Conservation (phyloP, 2,113 vertebrate genomes). For the Zosterops lateralis region DNA sequence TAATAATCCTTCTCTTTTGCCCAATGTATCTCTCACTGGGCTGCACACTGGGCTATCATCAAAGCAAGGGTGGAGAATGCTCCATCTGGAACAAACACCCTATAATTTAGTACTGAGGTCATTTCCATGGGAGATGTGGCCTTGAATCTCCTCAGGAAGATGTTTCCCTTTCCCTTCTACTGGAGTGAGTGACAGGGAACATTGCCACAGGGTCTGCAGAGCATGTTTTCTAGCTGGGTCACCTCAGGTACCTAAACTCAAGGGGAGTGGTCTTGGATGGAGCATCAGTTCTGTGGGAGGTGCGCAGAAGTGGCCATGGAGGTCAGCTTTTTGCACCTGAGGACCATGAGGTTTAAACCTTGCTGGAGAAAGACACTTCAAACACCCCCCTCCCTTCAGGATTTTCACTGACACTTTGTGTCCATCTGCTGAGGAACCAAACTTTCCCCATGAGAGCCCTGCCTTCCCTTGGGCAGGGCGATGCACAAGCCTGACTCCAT, state of each 20-base stretch:
- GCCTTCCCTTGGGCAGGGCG: not conserved
- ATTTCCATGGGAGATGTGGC: not conserved
- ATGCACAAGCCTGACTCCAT: not conserved
- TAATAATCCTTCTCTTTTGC: not conserved
- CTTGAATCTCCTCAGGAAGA: not conserved
- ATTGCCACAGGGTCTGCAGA: not conserved
- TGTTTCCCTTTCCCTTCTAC: not conserved
- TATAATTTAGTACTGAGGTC: conserved; percentile 23
- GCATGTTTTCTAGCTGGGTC: not conserved
- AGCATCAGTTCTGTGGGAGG: not conserved
- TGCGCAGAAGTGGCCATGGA: not conserved
- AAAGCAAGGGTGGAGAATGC: conserved; percentile 31
- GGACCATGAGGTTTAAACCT: not conserved
- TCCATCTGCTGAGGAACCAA: not conserved
- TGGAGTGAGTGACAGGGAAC: not conserved
- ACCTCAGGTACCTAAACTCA: not conserved
- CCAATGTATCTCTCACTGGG: not conserved
- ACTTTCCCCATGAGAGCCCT: not conserved
- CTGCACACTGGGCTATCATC: not conserved
- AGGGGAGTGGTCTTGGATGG: not conserved
- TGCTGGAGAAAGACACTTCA: not conserved
- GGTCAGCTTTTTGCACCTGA: not conserved
- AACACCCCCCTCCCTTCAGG: fast-evolving
- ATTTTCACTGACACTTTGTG: not conserved
- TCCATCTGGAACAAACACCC: not conserved